Conservation (phyloP, 2,888 invertebrate genomes). For the Didymodactylos carnosus region DNA sequence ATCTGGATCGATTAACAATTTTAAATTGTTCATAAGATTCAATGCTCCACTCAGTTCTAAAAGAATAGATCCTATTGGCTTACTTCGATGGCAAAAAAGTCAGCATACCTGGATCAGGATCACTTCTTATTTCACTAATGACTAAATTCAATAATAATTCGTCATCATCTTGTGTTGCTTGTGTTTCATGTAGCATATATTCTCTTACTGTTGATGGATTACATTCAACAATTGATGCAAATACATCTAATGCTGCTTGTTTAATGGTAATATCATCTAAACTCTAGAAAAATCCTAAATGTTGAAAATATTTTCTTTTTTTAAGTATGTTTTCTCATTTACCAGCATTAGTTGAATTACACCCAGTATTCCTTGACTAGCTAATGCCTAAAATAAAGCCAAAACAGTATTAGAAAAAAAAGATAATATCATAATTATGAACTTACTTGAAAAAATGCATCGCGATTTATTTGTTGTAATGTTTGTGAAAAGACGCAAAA, state of each 20-base stretch:
- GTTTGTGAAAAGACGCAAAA: conserved; percentile 98
- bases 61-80: too few relatives aligned
- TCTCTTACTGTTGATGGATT: conserved; percentile 90
- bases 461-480: conserved; percentile 84
- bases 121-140: conserved; percentile 91
- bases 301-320: not conserved
- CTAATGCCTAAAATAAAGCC: conserved; percentile 27
- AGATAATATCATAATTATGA: not conserved
- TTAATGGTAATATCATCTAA: conserved; percentile 82
- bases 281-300: conserved; percentile 28
- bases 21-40: conserved; percentile 78
- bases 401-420: not conserved
- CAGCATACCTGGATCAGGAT: conserved; percentile 54
- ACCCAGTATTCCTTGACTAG: conserved; percentile 30
- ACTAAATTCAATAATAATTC: conserved; percentile 71
- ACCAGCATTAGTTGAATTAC: conserved; percentile 32
- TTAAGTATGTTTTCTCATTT: conserved; percentile 16
- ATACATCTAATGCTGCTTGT: conserved; percentile 86
- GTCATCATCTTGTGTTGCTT: conserved; percentile 42
- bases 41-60: conserved; percentile 81
- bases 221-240: conserved; percentile 92
- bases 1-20: conserved; percentile 81
- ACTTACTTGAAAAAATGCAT: conserved; percentile 69
- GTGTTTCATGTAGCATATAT: conserved; percentile 74
- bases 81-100: not conserved